phyloP scores from a whole-genome alignment of 1,140 invertebrate genomes.

The Dryas iulia region DNA sequence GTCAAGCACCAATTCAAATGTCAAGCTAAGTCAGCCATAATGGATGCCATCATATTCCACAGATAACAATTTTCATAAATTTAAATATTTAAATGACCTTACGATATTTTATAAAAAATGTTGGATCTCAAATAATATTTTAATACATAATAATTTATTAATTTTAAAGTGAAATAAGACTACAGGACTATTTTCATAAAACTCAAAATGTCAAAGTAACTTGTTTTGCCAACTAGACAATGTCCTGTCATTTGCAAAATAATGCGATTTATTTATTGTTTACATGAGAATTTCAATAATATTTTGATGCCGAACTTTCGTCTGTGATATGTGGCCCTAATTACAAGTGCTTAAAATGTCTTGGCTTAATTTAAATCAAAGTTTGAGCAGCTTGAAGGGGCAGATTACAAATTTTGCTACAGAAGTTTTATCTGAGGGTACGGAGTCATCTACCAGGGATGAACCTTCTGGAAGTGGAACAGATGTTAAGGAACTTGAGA shows the following conservation, averaged over 20 bases:
- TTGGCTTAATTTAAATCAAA: constrained; percentile 88
- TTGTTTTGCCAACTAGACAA: constrained; percentile 79
- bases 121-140: not conserved
- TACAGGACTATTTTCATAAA: not conserved
- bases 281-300: constrained; percentile 52
- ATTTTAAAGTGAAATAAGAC: not conserved
- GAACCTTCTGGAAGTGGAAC: constrained; percentile 61
- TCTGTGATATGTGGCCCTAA: constrained; percentile 57
- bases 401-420: constrained; percentile 88
- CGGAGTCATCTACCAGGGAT: constrained; percentile 80
- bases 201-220: constrained; percentile 27
- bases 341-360: constrained; percentile 81
- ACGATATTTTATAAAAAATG: not conserved
- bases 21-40: constrained; percentile 28
- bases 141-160: not conserved
- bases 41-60: constrained; percentile 7
- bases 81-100: not conserved
- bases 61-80: not conserved
- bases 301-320: constrained; percentile 41
- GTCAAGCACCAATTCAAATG: constrained; percentile 27
- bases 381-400: constrained; percentile 86
- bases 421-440: constrained; percentile 84
- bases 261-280: constrained; percentile 76
- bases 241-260: constrained; percentile 73
- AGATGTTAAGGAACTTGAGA: constrained; percentile 81